Evolutionary conservation across 2,797 vertebrate species (phyloP), one percentile per base, ranked within the genome.

Genomic region (Sebastes vulpes): DNA sequence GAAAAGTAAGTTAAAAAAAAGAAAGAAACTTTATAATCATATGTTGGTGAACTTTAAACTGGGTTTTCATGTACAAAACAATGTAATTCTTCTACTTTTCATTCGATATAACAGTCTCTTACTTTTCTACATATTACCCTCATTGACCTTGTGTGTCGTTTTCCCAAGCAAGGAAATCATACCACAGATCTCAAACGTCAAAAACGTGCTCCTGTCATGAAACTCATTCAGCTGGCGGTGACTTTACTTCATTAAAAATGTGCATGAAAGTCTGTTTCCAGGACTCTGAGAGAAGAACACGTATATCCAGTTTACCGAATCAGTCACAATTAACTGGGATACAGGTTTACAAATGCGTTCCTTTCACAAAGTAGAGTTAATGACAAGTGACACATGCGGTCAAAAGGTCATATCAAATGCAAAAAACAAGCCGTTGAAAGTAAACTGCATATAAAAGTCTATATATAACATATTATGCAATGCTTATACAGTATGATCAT

Each of bases 201-300:
- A 7, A 65, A 58, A 48, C 20, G 21, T 60, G 16, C 53, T 18
- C 4, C 32, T 72, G 52, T 54, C 64, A 38, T 53, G 25, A 59
- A 53, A 35, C 21, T 31, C 3, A 29, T 35, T 72, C 4, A 12
- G 31, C 52, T 59, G 2, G 0, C 61, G 21, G 28, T 57, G 54
- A 61, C 56, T 66, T 26, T 23, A 52, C 14, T 75, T 77, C 63
- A 68, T 84, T 68, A 76, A 69, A 73, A 53, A 69, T 54, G 52
- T 25, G 35, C 50, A 42, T 25, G 56, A 38, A 56, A 46, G 18
- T 59, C 38, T 0, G 14, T 42, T 42, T 42, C 16, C 42, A 8
- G 42, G 6, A 48, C 42, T 18, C 25, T 18, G 5, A 52, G 25
- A 29, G 56, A 61, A 38, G 32, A 31, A 21, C 67, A 35, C 0